Evolutionary conservation across 2,888 invertebrate genomes (phyloP), one percentile per base, ranked within the genome.

Genomic region (Linnaemya vulpina): DNA sequence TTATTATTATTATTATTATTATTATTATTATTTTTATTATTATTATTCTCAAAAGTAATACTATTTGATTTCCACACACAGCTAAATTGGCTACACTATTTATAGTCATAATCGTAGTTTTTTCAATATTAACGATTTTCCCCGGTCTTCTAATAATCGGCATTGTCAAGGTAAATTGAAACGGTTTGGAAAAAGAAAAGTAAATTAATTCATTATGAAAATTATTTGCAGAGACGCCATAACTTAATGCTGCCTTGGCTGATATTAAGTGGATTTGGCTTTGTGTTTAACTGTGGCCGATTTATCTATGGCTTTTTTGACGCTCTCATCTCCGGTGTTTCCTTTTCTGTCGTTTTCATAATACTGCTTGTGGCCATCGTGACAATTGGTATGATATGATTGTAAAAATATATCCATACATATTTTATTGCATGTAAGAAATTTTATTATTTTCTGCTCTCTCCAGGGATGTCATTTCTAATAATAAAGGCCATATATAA

Each of bases 191-290:
- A 53, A 20, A 0, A 65, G 15, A 2, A 43, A 25, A 8, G 25
- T 30, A 25, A 58, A 30, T 30, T 4, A 60, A 2, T 11, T 30
- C 30, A 10, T 60, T 0, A 60, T 53, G 0, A 4, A 43, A 43
- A 25, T 9, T 11, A 43, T 58, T n/a, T 49, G 15, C 15, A 74
- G 74, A 62, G 22, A 74, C 74, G 30, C 13, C 74, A 74, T 25
- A 63, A 62, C 11, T 35, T 74, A n/a, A 74, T 74, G 74, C 22
- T 49, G 7, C 74, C 74, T 7, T 74, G 63, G 62, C 15, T 74
- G 51, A 1, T 51, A 1, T 10, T 74, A n/a, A 51, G 38, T 30
- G 51, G n/a, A 1, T 22, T 63, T 38, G 49, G 62, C 4, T 38
- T 63, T 20, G 10, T 63, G 7, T 4, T 3, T 15, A 4, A 30